phyloP scores from a whole-genome alignment of 2,797 vertebrate species.

The Pseudocheirus occidentalis region DNA sequence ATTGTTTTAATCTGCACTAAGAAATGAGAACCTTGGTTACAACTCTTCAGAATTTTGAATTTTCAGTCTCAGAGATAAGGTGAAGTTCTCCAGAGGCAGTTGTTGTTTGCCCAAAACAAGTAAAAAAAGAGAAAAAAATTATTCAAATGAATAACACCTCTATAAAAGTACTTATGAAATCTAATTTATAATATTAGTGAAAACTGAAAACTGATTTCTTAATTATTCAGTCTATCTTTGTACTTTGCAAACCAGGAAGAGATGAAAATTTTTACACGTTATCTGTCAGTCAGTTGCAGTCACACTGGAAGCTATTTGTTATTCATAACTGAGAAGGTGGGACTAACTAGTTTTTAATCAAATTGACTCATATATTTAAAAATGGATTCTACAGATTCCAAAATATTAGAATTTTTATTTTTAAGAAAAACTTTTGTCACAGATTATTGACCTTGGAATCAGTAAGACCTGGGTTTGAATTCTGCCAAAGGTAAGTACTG shows the following conservation, averaged over 20 bases:
- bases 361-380: not conserved
- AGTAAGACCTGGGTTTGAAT: not conserved
- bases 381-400: not conserved
- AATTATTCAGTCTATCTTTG: not conserved
- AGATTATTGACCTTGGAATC: not conserved
- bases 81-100: not conserved
- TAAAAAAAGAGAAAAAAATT: not conserved
- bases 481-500: not conserved
- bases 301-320: not conserved
- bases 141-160: not conserved
- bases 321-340: not conserved
- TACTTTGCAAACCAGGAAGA: conserved; percentile 14
- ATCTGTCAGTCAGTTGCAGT: not conserved
- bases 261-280: not conserved
- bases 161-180: not conserved
- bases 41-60: not conserved
- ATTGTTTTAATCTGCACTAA: not conserved
- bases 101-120: not conserved
- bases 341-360: conserved; percentile 11
- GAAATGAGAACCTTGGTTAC: not conserved
- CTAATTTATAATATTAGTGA: not conserved
- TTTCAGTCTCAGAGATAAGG: not conserved
- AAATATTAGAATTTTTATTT: not conserved
- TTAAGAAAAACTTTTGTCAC: not conserved
- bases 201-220: not conserved